Conservation (phyloP, 2,797 vertebrate species). For the Rhinichthys osculus region DNA sequence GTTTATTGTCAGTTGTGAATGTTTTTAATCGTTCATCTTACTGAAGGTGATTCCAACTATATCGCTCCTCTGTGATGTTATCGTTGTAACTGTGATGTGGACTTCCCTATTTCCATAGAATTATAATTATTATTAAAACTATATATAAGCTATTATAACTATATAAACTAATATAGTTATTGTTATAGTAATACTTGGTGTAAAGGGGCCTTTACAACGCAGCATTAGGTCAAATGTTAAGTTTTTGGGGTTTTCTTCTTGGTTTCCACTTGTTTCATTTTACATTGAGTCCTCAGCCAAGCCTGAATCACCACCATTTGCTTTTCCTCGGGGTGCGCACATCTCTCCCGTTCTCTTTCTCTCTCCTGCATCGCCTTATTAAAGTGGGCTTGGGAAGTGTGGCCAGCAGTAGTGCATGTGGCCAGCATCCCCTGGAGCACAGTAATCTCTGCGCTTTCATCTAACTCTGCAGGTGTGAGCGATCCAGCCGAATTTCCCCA, state of each 20-base stretch:
- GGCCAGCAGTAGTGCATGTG: constrained; percentile 29
- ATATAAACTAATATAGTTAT: not conserved
- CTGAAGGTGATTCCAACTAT: not conserved
- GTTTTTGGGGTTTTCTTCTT: not conserved
- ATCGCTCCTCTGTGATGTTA: not conserved
- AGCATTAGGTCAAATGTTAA: not conserved
- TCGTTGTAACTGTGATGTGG: not conserved
- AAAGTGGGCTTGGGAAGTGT: constrained; percentile 20
- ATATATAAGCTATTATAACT: not conserved
- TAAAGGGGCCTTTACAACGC: not conserved
- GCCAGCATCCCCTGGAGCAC: constrained; percentile 30
- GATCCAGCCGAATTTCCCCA: constrained; percentile 49
- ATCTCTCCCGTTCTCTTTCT: constrained; percentile 23
- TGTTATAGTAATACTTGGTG: not conserved
- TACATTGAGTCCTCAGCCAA: constrained; percentile 17
- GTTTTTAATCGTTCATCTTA: not conserved
- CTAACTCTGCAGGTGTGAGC: constrained; percentile 40
- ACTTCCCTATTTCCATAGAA: not conserved
- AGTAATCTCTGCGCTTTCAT: constrained; percentile 45
- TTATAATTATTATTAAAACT: not conserved
- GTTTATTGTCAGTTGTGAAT: not conserved
- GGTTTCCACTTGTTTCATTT: constrained; percentile 19
- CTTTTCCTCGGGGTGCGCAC: not conserved
- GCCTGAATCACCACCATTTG: constrained; percentile 20
- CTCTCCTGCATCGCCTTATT: constrained; percentile 28